Percentiles rank a stretch among this genome's conserved stretches.
phyloP scores from a whole-genome alignment of 1,140 invertebrate species.

The Drosophila kohkoa region DNA sequence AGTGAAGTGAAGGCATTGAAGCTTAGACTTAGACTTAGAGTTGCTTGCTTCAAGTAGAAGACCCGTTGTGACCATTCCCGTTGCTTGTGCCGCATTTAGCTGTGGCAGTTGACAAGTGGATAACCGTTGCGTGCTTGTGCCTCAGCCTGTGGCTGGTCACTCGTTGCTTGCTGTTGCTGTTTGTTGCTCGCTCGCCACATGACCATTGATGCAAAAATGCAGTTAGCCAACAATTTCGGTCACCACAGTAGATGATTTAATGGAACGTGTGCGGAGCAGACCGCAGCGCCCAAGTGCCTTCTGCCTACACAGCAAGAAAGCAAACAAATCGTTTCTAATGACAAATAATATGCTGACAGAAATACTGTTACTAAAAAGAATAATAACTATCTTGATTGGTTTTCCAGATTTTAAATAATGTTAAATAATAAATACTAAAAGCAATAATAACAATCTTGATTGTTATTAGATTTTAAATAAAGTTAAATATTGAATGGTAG shows the following conservation, averaged over 20 bases:
- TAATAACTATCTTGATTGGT: too few relatives aligned
- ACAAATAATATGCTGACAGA: too few relatives aligned
- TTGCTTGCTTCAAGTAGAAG: not conserved
- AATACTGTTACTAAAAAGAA: too few relatives aligned
- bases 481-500: too few relatives aligned
- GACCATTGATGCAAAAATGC: slow-evolving; percentile 77
- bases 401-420: too few relatives aligned
- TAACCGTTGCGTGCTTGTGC: slow-evolving; percentile 54
- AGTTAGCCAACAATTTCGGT: slow-evolving; percentile 62
- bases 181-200: slow-evolving; percentile 32
- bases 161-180: too few relatives aligned
- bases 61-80: slow-evolving; percentile 71
- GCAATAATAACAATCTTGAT: too few relatives aligned
- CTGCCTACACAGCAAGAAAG: slow-evolving; percentile 3
- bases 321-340: too few relatives aligned
- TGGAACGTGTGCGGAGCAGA: slow-evolving; percentile 48
- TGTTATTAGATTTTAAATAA: too few relatives aligned
- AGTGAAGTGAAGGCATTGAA: not conserved
- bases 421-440: too few relatives aligned
- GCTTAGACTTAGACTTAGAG: not conserved
- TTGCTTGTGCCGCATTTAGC: slow-evolving; percentile 61
- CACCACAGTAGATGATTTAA: slow-evolving; percentile 61
- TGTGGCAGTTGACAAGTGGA: slow-evolving; percentile 56
- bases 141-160: not conserved
- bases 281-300: slow-evolving; percentile 32